Conservation (phyloP, 2,888 invertebrate species). For the Mythimna ferrago region DNA sequence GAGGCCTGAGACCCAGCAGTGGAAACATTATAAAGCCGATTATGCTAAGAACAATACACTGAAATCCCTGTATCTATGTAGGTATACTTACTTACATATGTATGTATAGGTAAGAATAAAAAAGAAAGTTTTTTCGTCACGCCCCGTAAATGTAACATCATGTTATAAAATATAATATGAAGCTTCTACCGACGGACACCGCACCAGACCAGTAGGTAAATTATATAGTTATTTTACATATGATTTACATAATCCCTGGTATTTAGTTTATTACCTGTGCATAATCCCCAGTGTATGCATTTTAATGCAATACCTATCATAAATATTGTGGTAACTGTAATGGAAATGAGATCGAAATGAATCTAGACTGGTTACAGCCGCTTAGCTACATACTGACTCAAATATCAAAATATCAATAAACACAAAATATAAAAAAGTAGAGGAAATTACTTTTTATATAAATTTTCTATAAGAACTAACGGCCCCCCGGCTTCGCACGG, state of each 20-base stretch:
- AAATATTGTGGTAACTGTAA: background rate
- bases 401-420: too few species aligned
- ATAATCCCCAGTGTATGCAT: slow-evolving; percentile 17
- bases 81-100: background rate
- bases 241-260: slow-evolving; percentile 56
- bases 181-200: slow-evolving; percentile 46
- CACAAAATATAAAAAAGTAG: background rate
- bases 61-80: background rate
- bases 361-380: background rate
- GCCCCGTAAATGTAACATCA: slow-evolving; percentile 47
- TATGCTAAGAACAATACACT: background rate
- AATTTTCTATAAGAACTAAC: background rate
- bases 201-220: slow-evolving; percentile 2
- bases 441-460: background rate
- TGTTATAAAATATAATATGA: slow-evolving; percentile 52
- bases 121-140: slow-evolving; percentile 60
- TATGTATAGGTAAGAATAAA: slow-evolving; percentile 41
- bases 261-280: slow-evolving; percentile 36
- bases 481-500: too few species aligned
- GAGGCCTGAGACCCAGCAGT: too few species aligned
- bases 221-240: slow-evolving; percentile 26
- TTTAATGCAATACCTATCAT: slow-evolving; percentile 20
- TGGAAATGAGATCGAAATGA: slow-evolving; percentile 10
- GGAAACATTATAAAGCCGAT: too few species aligned
- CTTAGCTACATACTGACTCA: too few species aligned